Conservation (phyloP, 2,888 invertebrate species). For the Stenoptilia bipunctidactyla region DNA sequence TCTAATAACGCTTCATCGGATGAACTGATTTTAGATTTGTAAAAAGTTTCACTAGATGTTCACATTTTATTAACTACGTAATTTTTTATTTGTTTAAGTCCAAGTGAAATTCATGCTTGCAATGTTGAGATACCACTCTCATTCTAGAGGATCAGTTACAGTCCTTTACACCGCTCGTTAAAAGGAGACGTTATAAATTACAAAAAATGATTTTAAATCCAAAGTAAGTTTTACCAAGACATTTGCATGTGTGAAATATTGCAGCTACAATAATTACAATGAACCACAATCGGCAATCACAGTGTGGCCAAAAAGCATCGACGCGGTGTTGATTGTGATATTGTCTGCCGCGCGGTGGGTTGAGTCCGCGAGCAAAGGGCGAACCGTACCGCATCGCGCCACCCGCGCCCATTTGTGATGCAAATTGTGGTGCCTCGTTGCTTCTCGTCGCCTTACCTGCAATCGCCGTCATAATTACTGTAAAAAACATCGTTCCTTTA, state of each 20-base stretch:
- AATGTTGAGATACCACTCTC: too few relatives aligned
- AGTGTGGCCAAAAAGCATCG: constrained; percentile 61
- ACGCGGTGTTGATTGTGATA: constrained; percentile 68
- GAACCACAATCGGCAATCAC: constrained; percentile 63
- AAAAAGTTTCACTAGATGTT: too few relatives aligned
- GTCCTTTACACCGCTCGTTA: too few relatives aligned
- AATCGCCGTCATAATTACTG: constrained; percentile 57
- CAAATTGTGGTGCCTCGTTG: constrained; percentile 45
- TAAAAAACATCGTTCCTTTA: constrained; percentile 40
- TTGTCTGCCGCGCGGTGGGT: constrained; percentile 48
- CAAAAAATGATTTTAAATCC: too few relatives aligned
- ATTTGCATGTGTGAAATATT: constrained; percentile 25
- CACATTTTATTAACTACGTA: too few relatives aligned
- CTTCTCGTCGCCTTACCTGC: constrained; percentile 50
- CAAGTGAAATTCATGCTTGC: too few relatives aligned
- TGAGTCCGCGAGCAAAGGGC: constrained; percentile 27
- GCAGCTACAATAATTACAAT: constrained; percentile 28
- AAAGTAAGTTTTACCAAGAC: constrained; percentile 1
- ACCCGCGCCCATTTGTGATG: constrained; percentile 35
- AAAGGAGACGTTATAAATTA: too few relatives aligned
- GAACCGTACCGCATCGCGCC: constrained; percentile 18
- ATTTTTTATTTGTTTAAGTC: too few relatives aligned
- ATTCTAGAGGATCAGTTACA: too few relatives aligned
- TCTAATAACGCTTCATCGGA: too few relatives aligned
- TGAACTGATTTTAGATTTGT: too few relatives aligned